Percentiles rank a stretch among this genome's conserved stretches.
Conservation (phyloP, 2,113 vertebrate genomes). For the Thamnophis sirtalis region DNA sequence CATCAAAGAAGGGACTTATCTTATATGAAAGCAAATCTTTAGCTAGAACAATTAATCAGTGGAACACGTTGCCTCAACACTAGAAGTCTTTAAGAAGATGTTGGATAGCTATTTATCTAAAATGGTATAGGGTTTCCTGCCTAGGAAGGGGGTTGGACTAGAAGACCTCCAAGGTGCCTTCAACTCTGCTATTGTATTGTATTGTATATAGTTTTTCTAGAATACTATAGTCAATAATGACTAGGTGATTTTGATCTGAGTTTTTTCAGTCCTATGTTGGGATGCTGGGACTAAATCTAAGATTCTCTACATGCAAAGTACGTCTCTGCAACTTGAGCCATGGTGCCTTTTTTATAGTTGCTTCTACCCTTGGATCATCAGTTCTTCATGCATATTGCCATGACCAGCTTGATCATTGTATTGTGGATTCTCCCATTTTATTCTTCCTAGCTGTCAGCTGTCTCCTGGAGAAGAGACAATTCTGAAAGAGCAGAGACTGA, state of each 20-base stretch:
- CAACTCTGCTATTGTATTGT: no score
- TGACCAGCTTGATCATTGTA: background rate
- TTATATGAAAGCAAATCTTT: background rate
- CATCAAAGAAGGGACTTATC: background rate
- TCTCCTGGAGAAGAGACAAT: background rate
- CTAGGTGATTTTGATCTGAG: background rate
- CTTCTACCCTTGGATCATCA: background rate
- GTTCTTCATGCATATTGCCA: background rate
- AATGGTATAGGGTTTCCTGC: no score
- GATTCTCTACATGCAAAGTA: background rate
- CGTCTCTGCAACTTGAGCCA: background rate
- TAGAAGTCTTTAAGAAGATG: no score
- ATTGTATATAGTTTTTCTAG: background rate
- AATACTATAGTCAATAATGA: background rate
- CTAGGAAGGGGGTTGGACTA: no score
- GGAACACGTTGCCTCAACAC: no score
- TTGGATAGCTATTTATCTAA: no score
- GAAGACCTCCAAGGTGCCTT: no score
- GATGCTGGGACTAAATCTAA: background rate
- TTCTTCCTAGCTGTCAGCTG: background rate
- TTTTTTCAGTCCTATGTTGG: background rate
- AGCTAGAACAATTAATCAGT: no score
- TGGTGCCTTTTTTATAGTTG: background rate
- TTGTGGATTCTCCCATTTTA: background rate
- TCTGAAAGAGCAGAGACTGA: background rate